Evolutionary conservation across 23 tunicate genomes (phyloP).

Genomic region (Ascidia mentula): DNA sequence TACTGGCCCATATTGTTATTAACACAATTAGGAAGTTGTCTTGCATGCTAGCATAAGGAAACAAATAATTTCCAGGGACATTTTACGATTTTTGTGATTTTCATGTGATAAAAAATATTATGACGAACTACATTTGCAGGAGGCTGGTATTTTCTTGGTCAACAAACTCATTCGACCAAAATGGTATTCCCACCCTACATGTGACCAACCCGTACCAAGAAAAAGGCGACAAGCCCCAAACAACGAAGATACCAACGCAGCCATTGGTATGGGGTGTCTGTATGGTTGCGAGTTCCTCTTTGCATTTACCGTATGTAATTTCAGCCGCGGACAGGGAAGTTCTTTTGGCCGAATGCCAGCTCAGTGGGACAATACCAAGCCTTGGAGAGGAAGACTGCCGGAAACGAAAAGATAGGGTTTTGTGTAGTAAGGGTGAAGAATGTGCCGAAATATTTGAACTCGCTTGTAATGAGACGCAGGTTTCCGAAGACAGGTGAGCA

Average conservation of each 20-base stretch:
- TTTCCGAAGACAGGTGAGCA: no score
- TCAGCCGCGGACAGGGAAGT: neutral
- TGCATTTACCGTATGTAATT: neutral
- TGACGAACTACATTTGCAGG: neutral
- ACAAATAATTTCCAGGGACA: no score
- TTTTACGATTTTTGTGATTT: neutral
- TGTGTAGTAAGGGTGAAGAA: neutral
- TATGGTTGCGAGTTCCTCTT: neutral
- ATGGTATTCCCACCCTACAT: neutral
- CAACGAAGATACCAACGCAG: neutral
- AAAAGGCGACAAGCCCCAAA: neutral
- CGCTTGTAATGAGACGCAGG: no score
- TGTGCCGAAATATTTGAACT: no score
- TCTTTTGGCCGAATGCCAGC: neutral
- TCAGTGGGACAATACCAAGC: neutral
- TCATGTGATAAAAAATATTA: neutral
- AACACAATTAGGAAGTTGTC: no score
- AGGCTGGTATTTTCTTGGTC: neutral
- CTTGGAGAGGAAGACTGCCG: neutral
- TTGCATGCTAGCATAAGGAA: no score
- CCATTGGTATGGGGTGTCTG: neutral
- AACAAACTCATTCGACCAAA: neutral
- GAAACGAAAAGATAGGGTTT: neutral
- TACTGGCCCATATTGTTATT: no score
- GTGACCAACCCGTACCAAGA: neutral